These are phyloP conservation scores for Polylopha cassiicola DNA, from an alignment of 2,888 invertebrate genomes.

Conservation along the genomic window DNA sequence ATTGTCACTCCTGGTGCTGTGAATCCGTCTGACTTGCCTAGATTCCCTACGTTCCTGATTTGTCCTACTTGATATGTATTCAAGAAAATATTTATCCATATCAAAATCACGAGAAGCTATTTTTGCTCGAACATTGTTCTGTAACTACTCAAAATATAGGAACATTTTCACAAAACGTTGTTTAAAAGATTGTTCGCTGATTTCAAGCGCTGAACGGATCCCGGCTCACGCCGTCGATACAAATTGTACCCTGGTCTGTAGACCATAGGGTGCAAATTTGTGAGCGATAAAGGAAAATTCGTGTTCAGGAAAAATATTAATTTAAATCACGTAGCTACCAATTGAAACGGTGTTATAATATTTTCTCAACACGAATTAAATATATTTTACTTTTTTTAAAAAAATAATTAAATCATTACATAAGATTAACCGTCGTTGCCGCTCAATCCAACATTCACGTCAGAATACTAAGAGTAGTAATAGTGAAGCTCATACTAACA, in stretches of 20 bases:
- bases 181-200: slow-evolving; percentile 12
- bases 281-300: too few relatives aligned
- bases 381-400: too few relatives aligned
- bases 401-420: too few relatives aligned
- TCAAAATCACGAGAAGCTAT: slow-evolving; percentile 24
- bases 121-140: slow-evolving; percentile 62
- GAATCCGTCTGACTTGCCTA: slow-evolving; percentile 18
- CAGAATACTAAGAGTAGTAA: slow-evolving; percentile 27
- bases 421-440: slow-evolving; percentile 4
- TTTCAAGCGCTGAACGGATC: slow-evolving; percentile 5
- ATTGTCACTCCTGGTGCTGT: slow-evolving; percentile 47
- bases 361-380: too few relatives aligned
- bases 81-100: slow-evolving; percentile 42
- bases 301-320: too few relatives aligned
- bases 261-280: too few relatives aligned
- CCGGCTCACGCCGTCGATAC: too few relatives aligned
- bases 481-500: slow-evolving; percentile 31
- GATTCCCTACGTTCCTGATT: slow-evolving; percentile 25
- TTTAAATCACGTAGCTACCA: too few relatives aligned
- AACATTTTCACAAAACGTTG: slow-evolving; percentile 30
- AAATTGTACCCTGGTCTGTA: too few relatives aligned
- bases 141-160: slow-evolving; percentile 30
- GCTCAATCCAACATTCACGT: slow-evolving; percentile 19
- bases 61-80: slow-evolving; percentile 64
- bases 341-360: too few relatives aligned